Conservation (phyloP, 2,113 vertebrate species). For the Cyphotilapia sp. region DNA sequence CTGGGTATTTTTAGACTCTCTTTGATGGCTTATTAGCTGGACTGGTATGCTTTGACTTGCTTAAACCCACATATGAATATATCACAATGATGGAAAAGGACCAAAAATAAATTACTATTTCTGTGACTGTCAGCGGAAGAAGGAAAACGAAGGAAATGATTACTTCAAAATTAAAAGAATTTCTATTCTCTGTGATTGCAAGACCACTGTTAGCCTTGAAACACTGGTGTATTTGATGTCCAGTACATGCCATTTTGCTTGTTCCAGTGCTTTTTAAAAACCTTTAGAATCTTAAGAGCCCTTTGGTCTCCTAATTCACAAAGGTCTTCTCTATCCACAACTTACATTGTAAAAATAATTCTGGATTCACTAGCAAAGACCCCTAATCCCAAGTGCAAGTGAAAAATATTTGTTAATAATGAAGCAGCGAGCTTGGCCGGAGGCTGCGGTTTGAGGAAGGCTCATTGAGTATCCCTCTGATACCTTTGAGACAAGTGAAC, state of each 20-base stretch:
- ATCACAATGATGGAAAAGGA: not conserved
- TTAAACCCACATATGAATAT: constrained; percentile 40
- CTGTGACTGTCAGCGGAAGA: not conserved
- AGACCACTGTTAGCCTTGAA: not conserved
- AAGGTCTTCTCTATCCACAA: not conserved
- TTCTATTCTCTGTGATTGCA: not conserved
- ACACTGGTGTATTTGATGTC: not conserved
- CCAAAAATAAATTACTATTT: not conserved
- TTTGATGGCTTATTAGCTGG: constrained; percentile 54
- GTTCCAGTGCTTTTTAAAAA: not conserved
- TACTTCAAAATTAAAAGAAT: not conserved
- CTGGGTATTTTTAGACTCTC: constrained; percentile 42
- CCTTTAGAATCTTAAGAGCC: not conserved
- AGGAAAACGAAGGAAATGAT: not conserved
- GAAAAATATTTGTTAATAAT: not conserved
- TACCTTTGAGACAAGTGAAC: not conserved
- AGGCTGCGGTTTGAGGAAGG: not conserved
- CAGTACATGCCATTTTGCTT: not conserved
- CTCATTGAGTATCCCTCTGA: not conserved
- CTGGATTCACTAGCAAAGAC: not conserved
- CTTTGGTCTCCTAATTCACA: not conserved
- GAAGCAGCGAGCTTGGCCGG: not conserved
- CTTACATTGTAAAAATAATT: not conserved
- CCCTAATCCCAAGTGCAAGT: not conserved
- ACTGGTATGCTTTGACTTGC: constrained; percentile 23